These are phyloP conservation scores for Lerema accius DNA, from an alignment of 1,140 invertebrate species.

Conservation along the genomic window DNA sequence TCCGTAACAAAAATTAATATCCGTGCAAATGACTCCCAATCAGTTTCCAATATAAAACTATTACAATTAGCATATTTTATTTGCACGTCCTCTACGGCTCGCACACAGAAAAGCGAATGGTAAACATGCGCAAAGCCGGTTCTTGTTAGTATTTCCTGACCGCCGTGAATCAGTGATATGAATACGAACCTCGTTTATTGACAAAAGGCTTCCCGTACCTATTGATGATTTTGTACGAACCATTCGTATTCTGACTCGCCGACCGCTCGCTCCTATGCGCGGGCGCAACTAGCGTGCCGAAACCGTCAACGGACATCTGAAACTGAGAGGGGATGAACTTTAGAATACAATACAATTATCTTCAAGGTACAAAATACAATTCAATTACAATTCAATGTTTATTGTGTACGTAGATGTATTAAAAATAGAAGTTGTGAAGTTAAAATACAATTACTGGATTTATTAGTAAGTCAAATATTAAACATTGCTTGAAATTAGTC, in stretches of 20 bases:
- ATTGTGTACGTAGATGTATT: no score
- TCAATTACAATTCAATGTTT: no score
- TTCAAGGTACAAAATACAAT: no score
- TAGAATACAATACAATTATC: no score
- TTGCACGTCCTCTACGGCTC: constrained; percentile 5
- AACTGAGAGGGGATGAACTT: constrained; percentile 30
- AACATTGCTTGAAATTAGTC: no score
- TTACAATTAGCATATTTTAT: constrained; percentile 12
- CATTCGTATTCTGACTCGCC: constrained; percentile 39
- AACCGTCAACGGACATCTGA: constrained; percentile 36
- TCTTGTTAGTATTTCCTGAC: constrained; percentile 25
- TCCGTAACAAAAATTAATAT: no score
- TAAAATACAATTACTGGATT: no score
- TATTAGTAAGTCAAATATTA: no score
- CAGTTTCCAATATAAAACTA: constrained; percentile 4
- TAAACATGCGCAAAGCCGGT: constrained; percentile 27
- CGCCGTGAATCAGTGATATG: neutral
- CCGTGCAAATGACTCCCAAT: constrained; percentile 1
- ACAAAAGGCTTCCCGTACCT: constrained; percentile 46
- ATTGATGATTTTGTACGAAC: constrained; percentile 58
- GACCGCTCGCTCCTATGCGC: constrained; percentile 30
- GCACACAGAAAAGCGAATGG: neutral
- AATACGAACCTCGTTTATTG: constrained; percentile 45
- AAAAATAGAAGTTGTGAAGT: no score
- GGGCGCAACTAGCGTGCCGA: constrained; percentile 19